phyloP scores from a whole-genome alignment of 92 coral and sea anemone genomes.

The Phymanthus crucifer region DNA sequence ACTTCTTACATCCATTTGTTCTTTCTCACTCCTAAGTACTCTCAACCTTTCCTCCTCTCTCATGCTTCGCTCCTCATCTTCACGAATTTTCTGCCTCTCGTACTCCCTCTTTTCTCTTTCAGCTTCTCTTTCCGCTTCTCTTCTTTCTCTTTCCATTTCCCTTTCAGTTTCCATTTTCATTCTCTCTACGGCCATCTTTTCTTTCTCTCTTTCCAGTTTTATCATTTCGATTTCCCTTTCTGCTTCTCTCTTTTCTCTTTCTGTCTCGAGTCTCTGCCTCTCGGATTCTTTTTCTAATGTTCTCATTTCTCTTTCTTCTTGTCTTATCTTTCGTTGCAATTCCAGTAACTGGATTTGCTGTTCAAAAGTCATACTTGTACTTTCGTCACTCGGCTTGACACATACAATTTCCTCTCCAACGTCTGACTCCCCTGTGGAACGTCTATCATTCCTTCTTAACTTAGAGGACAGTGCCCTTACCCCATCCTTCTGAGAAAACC shows the following conservation, averaged over 20 bases:
- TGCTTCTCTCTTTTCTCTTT: too few species aligned
- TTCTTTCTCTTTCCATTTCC: conserved; percentile 15
- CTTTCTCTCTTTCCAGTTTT: too few species aligned
- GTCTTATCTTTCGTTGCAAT: conserved; percentile 8
- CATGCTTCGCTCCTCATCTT: conserved; percentile 5
- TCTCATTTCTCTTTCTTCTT: conserved; percentile 20
- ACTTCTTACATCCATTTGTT: conserved; percentile 10
- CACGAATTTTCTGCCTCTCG: conserved; percentile 2
- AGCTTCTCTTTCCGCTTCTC: background rate
- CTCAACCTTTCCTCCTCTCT: background rate
- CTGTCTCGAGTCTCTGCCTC: too few species aligned
- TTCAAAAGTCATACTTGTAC: background rate
- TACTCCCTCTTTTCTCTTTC: too few species aligned
- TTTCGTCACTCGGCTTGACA: too few species aligned
- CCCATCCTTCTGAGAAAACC: conserved; percentile 37
- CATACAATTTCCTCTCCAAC: background rate
- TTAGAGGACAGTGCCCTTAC: conserved; percentile 33
- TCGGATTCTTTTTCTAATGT: too few species aligned
- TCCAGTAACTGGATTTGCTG: conserved; percentile 26
- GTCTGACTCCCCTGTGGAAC: background rate
- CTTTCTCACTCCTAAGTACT: conserved; percentile 21
- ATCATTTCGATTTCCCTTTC: too few species aligned
- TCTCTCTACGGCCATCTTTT: conserved; percentile 13
- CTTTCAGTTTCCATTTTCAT: too few species aligned
- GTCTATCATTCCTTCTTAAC: conserved; percentile 26